These are phyloP conservation scores for Machimus atricapillus DNA, from an alignment of 2,888 invertebrate genomes.

Conservation along the genomic window DNA sequence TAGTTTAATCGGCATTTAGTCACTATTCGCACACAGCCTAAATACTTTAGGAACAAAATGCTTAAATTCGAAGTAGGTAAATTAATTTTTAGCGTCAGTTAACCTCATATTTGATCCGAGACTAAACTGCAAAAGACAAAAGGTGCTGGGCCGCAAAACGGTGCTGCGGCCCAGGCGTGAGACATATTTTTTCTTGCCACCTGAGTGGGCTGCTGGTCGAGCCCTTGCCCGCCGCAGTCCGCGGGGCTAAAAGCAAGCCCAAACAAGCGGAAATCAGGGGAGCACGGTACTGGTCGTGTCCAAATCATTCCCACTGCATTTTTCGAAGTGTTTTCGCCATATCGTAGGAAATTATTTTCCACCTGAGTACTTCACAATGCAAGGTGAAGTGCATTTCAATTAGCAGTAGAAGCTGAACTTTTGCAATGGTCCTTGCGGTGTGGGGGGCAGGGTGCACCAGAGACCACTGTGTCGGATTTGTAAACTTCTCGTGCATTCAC, in stretches of 20 bases:
- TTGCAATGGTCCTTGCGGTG: background rate
- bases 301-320: conserved; percentile 13
- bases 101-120: no score
- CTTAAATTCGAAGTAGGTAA: no score
- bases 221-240: background rate
- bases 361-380: conserved; percentile 20
- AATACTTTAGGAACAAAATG: no score
- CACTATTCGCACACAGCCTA: no score
- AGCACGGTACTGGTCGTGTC: background rate
- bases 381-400: conserved; percentile 38
- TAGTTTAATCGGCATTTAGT: no score
- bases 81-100: no score
- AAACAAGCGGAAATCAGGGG: background rate
- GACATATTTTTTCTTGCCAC: background rate
- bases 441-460: background rate
- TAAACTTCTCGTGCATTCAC: conserved; percentile 5
- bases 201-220: background rate
- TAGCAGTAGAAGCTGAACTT: conserved; percentile 10
- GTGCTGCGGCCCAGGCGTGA: background rate
- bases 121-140: no score
- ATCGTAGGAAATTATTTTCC: conserved; percentile 34
- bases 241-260: background rate
- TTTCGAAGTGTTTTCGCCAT: conserved; percentile 6
- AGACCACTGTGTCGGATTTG: background rate
- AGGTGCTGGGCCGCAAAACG: background rate